These are phyloP conservation scores for Aplochiton taeniatus DNA, from an alignment of 2,797 vertebrate genomes.

Conservation along the genomic window DNA sequence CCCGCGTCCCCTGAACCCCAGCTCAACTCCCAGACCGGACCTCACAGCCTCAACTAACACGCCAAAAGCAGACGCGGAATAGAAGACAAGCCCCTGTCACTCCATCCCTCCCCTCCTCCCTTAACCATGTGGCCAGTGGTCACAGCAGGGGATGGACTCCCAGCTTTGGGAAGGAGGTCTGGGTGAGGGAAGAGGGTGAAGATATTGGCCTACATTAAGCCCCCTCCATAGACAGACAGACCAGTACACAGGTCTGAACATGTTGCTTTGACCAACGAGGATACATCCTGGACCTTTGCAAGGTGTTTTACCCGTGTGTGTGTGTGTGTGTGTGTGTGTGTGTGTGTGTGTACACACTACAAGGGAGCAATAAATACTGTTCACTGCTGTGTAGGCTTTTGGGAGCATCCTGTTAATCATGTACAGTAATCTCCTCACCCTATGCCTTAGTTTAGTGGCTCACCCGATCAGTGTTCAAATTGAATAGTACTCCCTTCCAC, in stretches of 20 bases:
- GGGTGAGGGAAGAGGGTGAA: slow-evolving; percentile 16
- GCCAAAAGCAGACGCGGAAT: slow-evolving; percentile 18
- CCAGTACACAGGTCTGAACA: slow-evolving; percentile 2
- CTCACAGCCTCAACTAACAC: slow-evolving; percentile 60
- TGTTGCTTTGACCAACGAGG: slow-evolving; percentile 17
- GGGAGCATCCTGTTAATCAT: slow-evolving; percentile 49
- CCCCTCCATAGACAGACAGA: slow-evolving; percentile 8
- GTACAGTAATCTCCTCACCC: slow-evolving; percentile 43
- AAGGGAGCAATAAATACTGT: slow-evolving; percentile 36
- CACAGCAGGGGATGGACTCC: slow-evolving; percentile 15
- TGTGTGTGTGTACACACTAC: slow-evolving; percentile 26
- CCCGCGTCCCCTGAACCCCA: slow-evolving; percentile 54
- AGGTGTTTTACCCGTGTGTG: slow-evolving; percentile 5
- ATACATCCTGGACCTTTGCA: neutral
- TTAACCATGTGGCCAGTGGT: neutral
- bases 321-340: slow-evolving; percentile 28
- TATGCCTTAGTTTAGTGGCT: slow-evolving; percentile 60
- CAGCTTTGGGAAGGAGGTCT: slow-evolving; percentile 31
- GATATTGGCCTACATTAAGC: slow-evolving; percentile 6
- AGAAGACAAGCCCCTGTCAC: slow-evolving; percentile 10
- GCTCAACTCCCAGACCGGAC: slow-evolving; percentile 52
- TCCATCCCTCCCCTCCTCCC: slow-evolving; percentile 15
- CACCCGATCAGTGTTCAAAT: slow-evolving; percentile 59
- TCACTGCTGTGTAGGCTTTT: slow-evolving; percentile 38
- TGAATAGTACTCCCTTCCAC: slow-evolving; percentile 23